A percentile compares a stretch with the other conserved stretches of the same genome.
Evolutionary conservation across 2,888 invertebrate species (phyloP).

Genomic region (Plebejus argus): DNA sequence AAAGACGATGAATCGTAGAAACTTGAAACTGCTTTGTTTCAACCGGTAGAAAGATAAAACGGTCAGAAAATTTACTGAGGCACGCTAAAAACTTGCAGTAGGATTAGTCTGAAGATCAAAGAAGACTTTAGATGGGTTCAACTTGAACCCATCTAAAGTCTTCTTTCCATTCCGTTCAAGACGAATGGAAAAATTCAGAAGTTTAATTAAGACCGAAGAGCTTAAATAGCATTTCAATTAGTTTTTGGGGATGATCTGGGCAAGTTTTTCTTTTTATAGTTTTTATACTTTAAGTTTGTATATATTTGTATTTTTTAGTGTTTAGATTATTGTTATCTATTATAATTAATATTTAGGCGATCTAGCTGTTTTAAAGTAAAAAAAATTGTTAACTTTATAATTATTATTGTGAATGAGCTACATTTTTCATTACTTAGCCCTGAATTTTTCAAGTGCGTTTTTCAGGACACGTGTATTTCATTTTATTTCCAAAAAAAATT

Average conservation of each 20-base stretch:
- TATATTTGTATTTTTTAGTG: too few species aligned
- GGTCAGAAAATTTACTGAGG: background rate
- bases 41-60: background rate
- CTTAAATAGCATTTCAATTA: background rate
- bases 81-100: background rate
- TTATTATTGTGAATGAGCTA: background rate
- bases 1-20: background rate
- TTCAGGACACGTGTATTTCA: background rate
- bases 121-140: background rate
- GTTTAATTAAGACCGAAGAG: background rate
- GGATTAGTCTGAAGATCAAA: background rate
- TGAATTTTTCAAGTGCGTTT: too few species aligned
- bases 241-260: too few species aligned
- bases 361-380: background rate
- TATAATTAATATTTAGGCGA: too few species aligned
- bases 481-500: background rate
- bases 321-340: too few species aligned
- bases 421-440: background rate
- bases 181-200: background rate
- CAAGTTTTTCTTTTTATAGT: too few species aligned
- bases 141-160: background rate
- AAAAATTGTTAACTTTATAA: background rate
- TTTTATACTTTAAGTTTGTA: too few species aligned
- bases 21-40: background rate
- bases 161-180: too few species aligned